phyloP scores from a whole-genome alignment of 1,140 invertebrate species.

The Drosophila pachea region DNA sequence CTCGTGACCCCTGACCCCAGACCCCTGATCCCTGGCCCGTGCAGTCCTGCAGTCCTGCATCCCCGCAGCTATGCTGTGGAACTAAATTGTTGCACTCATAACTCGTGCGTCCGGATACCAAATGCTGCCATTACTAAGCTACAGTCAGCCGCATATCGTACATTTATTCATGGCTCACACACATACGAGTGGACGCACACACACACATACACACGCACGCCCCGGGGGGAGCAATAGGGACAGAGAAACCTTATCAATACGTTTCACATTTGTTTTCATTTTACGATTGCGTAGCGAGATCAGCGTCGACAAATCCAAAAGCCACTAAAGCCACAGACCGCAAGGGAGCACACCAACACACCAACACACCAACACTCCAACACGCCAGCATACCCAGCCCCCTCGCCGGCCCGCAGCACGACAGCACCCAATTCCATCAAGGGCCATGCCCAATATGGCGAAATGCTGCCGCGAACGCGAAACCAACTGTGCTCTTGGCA shows the following conservation, averaged over 20 bases:
- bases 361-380: background rate
- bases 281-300: conserved; percentile 76
- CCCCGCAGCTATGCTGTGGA: conserved; percentile 2
- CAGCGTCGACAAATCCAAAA: conserved; percentile 74
- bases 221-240: conserved; percentile 18
- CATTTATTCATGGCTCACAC: conserved; percentile 20
- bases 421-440: background rate
- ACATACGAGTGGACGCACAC: conserved; percentile 11
- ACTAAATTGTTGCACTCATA: conserved; percentile 37
- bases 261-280: conserved; percentile 75
- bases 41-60: background rate
- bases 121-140: conserved; percentile 34
- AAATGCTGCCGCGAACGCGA: conserved; percentile 56
- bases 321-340: conserved; percentile 68
- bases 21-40: background rate
- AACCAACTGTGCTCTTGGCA: conserved; percentile 26
- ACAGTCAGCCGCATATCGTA: conserved; percentile 26
- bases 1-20: background rate
- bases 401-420: conserved; percentile 19
- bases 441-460: conserved; percentile 59
- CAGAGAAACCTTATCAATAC: conserved; percentile 71
- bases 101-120: conserved; percentile 22
- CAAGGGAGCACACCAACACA: conserved; percentile 16
- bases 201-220: conserved; percentile 10
- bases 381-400: background rate